These are phyloP conservation scores for Cheirogaleus major DNA, from an alignment of 2,797 vertebrate genomes.

Conservation along the genomic window DNA sequence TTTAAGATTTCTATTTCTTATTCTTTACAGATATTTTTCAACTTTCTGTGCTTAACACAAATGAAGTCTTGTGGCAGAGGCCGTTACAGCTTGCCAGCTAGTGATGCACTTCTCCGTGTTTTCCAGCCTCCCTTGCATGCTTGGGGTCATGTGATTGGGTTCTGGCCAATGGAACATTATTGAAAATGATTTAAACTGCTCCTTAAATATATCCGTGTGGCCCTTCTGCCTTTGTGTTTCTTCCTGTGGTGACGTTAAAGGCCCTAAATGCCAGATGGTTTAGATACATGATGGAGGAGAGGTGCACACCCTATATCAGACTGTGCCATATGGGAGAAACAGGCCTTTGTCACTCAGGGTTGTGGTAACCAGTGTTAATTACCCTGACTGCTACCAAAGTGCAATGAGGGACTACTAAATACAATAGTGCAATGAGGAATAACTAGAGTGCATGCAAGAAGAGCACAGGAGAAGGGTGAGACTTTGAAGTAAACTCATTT, in stretches of 20 bases:
- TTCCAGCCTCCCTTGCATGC: not conserved
- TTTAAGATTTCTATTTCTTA: not conserved
- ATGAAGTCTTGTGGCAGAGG: not conserved
- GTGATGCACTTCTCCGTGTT: not conserved
- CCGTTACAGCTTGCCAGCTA: not conserved
- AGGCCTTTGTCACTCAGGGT: not conserved
- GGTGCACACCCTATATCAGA: fast-evolving
- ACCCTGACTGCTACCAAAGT: not conserved
- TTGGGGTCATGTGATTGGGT: not conserved
- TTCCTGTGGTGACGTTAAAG: not conserved
- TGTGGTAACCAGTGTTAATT: not conserved
- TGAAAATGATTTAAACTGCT: not conserved
- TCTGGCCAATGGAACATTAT: not conserved
- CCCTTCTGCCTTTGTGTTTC: not conserved
- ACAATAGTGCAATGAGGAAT: not conserved
- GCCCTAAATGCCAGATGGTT: not conserved
- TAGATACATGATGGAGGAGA: not conserved
- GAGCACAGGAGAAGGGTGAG: not conserved
- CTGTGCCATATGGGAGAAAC: not conserved
- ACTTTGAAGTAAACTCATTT: not conserved
- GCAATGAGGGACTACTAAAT: not conserved
- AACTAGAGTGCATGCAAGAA: not conserved
- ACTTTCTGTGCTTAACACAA: not conserved
- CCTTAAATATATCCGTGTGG: not conserved
- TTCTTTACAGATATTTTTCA: not conserved